Conservation (phyloP, 2,113 vertebrate species). For the Excalfactoria chinensis region DNA sequence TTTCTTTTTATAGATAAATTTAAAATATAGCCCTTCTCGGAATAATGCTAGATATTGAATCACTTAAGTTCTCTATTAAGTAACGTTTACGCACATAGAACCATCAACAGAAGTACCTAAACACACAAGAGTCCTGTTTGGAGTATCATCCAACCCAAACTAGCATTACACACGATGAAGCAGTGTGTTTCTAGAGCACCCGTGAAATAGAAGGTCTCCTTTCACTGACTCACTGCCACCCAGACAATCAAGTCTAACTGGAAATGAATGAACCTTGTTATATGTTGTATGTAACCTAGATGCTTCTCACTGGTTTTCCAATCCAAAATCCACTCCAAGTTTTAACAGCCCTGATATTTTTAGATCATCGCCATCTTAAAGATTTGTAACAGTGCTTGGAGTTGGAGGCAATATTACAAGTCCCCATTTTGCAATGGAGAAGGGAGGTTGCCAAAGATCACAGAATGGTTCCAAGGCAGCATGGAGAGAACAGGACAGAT, state of each 20-base stretch:
- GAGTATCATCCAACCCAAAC: background rate
- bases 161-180: background rate
- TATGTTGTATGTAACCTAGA: background rate
- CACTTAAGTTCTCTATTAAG: background rate
- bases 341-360: slow-evolving; percentile 3
- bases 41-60: background rate
- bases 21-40: background rate
- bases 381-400: background rate
- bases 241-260: slow-evolving; percentile 2
- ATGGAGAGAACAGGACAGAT: slow-evolving; percentile 12
- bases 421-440: background rate
- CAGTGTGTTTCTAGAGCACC: background rate
- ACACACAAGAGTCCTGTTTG: background rate
- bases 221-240: background rate
- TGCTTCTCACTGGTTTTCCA: background rate
- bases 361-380: background rate
- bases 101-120: background rate
- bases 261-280: background rate
- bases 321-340: background rate
- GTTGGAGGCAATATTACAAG: background rate
- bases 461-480: background rate
- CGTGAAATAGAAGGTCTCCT: background rate
- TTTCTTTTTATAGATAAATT: slow-evolving; percentile 51
- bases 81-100: background rate
- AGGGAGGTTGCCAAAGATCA: slow-evolving; percentile 42